These are phyloP conservation scores for Enoplosus armatus DNA, from an alignment of 2,797 vertebrate genomes.

Conservation along the genomic window DNA sequence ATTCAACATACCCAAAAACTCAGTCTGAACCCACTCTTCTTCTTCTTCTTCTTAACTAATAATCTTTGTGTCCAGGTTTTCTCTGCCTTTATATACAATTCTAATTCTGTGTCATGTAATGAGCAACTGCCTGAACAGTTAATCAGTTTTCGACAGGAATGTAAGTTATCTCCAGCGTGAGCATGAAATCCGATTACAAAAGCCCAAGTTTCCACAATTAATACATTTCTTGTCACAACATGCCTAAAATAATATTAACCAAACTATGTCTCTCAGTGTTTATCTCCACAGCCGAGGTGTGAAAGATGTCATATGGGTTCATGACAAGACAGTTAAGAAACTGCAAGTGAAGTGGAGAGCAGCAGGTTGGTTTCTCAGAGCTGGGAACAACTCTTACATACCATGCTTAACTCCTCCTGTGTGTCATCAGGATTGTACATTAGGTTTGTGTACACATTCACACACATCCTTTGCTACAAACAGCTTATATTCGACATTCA, in stretches of 20 bases:
- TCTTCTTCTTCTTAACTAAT: neutral
- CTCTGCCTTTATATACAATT: conserved; percentile 3
- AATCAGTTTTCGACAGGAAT: conserved; percentile 52
- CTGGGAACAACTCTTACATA: neutral
- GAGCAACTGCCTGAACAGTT: conserved; percentile 43
- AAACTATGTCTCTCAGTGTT: neutral
- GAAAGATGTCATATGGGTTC: neutral
- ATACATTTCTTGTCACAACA: neutral
- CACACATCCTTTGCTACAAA: neutral
- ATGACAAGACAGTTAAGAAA: neutral
- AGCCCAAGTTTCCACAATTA: neutral
- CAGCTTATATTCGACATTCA: neutral
- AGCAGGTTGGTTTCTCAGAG: neutral
- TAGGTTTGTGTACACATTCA: neutral
- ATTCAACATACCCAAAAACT: conserved; percentile 24
- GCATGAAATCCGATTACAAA: neutral
- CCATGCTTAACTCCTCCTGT: neutral
- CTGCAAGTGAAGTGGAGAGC: too few relatives aligned
- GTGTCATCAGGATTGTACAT: neutral
- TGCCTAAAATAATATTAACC: neutral
- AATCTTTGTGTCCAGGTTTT: neutral
- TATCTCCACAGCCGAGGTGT: neutral
- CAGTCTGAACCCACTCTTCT: neutral
- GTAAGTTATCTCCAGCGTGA: conserved; percentile 23
- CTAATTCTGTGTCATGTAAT: conserved; percentile 29